Evolutionary conservation across 2,113 vertebrate genomes (phyloP).

Genomic region (Sminthopsis crassicaudata): DNA sequence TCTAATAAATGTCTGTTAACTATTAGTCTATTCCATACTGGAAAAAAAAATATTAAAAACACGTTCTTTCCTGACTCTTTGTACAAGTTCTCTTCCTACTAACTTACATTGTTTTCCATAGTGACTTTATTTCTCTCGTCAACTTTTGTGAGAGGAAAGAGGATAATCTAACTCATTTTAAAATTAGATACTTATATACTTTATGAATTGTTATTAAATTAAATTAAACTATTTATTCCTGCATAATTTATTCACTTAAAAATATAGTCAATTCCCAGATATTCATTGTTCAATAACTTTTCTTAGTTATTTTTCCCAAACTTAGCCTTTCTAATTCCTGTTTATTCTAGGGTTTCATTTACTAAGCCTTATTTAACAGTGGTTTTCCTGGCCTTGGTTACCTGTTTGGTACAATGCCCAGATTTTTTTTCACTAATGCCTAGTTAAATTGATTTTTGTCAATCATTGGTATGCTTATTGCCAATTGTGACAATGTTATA

Average conservation of each 20-base stretch:
- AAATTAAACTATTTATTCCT: neutral
- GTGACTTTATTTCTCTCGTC: neutral
- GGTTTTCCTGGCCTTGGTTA: constrained; percentile 11
- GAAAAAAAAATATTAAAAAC: neutral
- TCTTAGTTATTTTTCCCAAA: neutral
- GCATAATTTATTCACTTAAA: constrained; percentile 7
- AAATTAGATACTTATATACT: neutral
- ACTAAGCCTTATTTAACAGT: neutral
- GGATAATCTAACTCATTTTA: neutral
- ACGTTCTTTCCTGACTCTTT: neutral
- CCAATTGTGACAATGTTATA: neutral
- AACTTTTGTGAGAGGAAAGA: neutral
- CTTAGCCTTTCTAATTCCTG: neutral
- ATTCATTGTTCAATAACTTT: neutral
- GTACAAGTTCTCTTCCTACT: neutral
- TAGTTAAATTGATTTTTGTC: neutral
- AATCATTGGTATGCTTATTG: neutral
- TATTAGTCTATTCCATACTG: neutral
- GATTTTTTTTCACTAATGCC: neutral
- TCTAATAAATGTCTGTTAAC: neutral
- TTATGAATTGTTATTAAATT: constrained; percentile 11
- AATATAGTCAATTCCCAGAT: constrained; percentile 15
- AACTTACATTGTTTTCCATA: neutral
- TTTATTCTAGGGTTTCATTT: neutral
- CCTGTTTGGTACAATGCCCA: neutral